Base-by-base conservation (phyloP, 2,113 vertebrate genomes). In the Alligator sinensis region DNA sequence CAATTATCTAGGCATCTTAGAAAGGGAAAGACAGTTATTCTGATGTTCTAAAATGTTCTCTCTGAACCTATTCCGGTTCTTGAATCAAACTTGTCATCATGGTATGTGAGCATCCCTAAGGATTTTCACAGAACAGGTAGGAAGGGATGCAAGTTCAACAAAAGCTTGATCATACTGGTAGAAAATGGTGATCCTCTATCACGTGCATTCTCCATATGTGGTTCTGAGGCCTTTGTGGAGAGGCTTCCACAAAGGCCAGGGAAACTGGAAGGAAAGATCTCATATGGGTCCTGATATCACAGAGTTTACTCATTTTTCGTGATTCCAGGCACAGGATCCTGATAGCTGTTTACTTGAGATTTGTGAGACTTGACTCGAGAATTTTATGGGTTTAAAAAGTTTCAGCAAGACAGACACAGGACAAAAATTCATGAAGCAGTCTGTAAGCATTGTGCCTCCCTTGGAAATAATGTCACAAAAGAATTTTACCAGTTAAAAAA, bases 391-490 rank as follows among this genome's bases (percentile, higher is more conserved):
- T 80, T 84, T 86, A 72, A 34, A 89, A 66, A 38, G 24, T 64
- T 96, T 78, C 92, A 78, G 77, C 75, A 88, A 11, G 24, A 80
- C 38, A 14, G 82, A 28, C 91, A 76, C 47, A 84, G 38, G 22
- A 74, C 22, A 38, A 47, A 19, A 47, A 13, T 74, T 47, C 34
- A 47, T 47, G 70, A 74, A 74, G 34, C 34, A 74, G 12, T 30
- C 57, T 93, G 76, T 75, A 93, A 86, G 47, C 84, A n/a, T 80
- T 78, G 91, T 96, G 79, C 13, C n/a, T 19, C 75, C 58, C 78
- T 92, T 38, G 59, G 70, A 91, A 92, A 66, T 25, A 4, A 7
- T 64, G 61, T 62, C 24, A 11, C 0, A 2, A 27, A 60, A 82
- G 12, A 6, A 2, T 6, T 63, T 75, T 81, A 60, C 10, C 88